Conservation (phyloP, 2,113 vertebrate species). For the Tragelaphus imberbis region DNA sequence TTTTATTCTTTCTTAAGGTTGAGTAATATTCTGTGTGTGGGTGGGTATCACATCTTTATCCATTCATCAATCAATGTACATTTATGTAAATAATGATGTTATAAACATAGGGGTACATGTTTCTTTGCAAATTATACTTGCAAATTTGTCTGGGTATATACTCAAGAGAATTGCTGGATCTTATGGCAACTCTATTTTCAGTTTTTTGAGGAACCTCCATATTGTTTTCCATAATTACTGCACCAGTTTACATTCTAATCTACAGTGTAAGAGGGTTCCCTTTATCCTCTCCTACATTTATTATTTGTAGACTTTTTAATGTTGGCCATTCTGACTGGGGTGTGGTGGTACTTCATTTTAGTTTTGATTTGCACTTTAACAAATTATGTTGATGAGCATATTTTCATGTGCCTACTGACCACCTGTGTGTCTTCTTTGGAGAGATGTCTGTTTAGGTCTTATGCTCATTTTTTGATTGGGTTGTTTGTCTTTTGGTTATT, state of each 20-base stretch:
- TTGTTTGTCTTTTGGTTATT: not conserved
- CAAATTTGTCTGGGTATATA: not conserved
- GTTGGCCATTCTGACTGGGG: not conserved
- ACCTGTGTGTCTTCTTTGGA: not conserved
- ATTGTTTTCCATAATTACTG: not conserved
- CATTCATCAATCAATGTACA: not conserved
- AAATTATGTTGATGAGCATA: not conserved
- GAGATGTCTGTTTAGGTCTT: not conserved
- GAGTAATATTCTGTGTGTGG: not conserved
- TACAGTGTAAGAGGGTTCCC: not conserved
- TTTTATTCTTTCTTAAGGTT: not conserved
- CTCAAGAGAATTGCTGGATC: not conserved
- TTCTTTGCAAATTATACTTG: not conserved
- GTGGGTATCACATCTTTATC: not conserved
- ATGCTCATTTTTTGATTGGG: not conserved
- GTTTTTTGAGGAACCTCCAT: not conserved
- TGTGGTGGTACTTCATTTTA: not conserved
- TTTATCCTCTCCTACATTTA: not conserved
- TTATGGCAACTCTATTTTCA: not conserved
- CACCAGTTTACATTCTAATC: not conserved
- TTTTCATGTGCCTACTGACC: not conserved
- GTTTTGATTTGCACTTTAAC: not conserved
- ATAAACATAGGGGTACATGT: not conserved
- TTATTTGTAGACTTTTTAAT: not conserved
- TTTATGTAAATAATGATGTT: not conserved